Evolutionary conservation across 2,797 vertebrate species (phyloP), one percentile per base, ranked within the genome.

Genomic region (Austrolebias charrua): DNA sequence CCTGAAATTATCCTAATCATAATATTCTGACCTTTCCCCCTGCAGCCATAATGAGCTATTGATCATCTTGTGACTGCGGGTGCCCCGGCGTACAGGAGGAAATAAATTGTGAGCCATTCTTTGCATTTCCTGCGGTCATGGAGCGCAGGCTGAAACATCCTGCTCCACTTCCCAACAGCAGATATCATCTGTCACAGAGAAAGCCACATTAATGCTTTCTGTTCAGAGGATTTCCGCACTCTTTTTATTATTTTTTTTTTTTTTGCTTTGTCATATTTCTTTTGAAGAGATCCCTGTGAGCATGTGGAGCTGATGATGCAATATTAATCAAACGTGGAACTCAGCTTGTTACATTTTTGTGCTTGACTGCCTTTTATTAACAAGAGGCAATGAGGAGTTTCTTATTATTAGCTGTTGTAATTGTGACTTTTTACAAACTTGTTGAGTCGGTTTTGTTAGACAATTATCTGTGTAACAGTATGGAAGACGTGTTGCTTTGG

Each of bases 1-100:
- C 62, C 63, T 75, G 60, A 84, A 79, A 85, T 69, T 47, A 61
- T 76, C 60, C 65, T 47, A 56, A 81, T 86, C 71, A 65, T 79
- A 73, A 77, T 82, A 69, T 69, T 78, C 60, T 81, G 81, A 83
- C 82, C 81, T 48, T 66, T 73, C 61, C 14, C 52, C 57, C 66
- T 66, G 76, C 72, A 54, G 56, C 81, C 79, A 60, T 87, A 86
- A 88, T 87, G 79, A 87, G 75, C 76, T 81, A 82, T 89, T 89
- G 81, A 87, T 90, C 79, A 85, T 85, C 76, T 70, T 73, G 69
- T 77, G 69, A 69, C 76, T 66, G 59, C 46, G 12, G 54, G 66
- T 64, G 77, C 66, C 57, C 67, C n/a, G 35, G 56, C 60, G 60
- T 60, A 75, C 83, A 79, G 62, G 59, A 59, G 61, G 66, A 83